A percentile compares a stretch with the other conserved stretches of the same genome.
Conservation (phyloP, 2,888 invertebrate genomes). For the Tipula vernalis region DNA sequence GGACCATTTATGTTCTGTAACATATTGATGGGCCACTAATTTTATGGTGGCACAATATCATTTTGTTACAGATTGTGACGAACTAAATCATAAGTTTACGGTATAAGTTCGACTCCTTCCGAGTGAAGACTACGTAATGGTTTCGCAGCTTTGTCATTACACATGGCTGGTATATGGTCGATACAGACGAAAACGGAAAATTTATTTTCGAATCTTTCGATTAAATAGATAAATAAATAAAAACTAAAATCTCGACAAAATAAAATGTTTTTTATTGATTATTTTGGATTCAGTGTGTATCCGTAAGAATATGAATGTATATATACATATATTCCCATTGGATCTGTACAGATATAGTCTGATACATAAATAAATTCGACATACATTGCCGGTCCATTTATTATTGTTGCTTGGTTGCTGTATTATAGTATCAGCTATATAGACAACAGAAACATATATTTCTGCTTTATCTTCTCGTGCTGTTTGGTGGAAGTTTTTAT, state of each 20-base stretch:
- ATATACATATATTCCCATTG: background rate
- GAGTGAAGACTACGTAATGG: background rate
- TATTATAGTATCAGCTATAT: background rate
- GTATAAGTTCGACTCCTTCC: background rate
- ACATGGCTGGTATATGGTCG: background rate
- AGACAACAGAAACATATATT: background rate
- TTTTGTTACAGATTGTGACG: no score
- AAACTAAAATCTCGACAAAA: background rate
- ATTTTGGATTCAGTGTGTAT: background rate
- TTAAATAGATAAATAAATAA: background rate
- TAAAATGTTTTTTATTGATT: background rate
- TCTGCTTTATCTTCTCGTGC: background rate
- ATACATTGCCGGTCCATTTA: background rate
- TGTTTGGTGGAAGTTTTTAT: background rate
- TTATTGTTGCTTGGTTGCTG: background rate
- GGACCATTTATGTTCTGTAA: background rate
- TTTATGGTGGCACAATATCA: no score
- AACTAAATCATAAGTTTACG: no score
- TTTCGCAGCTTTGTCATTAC: background rate
- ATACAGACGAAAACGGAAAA: background rate
- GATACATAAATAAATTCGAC: background rate
- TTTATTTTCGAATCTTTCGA: background rate
- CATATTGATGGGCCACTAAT: no score
- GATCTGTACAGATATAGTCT: background rate
- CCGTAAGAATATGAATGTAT: background rate